These are phyloP conservation scores for Drusus annulatus DNA, from an alignment of 1,140 invertebrate genomes.

Conservation along the genomic window DNA sequence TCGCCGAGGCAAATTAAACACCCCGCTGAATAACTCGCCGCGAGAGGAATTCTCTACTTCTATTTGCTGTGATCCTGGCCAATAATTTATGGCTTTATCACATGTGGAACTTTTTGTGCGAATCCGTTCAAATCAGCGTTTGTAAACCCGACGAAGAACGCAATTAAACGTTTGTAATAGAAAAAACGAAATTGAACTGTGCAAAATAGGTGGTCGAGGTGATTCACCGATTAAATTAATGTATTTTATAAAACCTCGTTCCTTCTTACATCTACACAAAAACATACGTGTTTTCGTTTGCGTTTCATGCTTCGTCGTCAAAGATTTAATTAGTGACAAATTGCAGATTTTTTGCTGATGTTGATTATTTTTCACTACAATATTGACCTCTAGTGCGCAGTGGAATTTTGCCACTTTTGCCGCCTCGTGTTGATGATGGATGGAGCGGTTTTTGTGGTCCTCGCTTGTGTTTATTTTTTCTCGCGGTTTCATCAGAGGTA, in stretches of 20 bases:
- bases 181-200: too few relatives aligned
- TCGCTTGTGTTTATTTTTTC: constrained; percentile 16
- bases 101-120: background rate
- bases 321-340: background rate
- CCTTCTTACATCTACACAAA: too few relatives aligned
- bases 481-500: background rate
- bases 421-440: background rate
- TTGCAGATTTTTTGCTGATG: background rate
- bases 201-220: too few relatives aligned
- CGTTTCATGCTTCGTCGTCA: too few relatives aligned
- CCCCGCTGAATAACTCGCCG: constrained; percentile 18
- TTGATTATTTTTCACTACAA: background rate
- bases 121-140: constrained; percentile 9
- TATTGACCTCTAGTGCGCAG: background rate
- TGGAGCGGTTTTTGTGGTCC: constrained; percentile 18
- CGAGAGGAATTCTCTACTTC: constrained; percentile 7
- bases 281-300: too few relatives aligned
- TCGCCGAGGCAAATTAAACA: constrained; percentile 17
- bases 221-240: too few relatives aligned
- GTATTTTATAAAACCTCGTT: too few relatives aligned
- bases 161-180: too few relatives aligned
- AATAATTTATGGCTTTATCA: too few relatives aligned
- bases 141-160: background rate
- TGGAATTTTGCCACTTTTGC: background rate
- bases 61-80: background rate